Evolutionary conservation across 2,888 invertebrate species (phyloP), one percentile per base, ranked within the genome.

Genomic region (Melieria omissa): DNA sequence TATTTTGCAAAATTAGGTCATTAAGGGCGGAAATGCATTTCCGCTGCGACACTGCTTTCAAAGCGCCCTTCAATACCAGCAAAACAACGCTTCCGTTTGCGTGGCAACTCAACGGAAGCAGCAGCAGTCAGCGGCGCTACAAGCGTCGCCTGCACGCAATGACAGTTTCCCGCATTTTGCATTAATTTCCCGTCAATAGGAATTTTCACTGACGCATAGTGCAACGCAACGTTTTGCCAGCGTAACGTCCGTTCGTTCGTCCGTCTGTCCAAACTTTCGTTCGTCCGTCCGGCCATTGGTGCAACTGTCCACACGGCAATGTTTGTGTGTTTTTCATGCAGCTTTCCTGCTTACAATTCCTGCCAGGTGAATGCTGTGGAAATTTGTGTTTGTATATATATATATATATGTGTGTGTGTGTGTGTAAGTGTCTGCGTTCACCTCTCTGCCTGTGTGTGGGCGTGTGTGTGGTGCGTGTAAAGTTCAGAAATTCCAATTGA

Each of bases 1-100:
- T 6, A 16, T 29, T 14, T 5, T 54, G 42, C n/a, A 7, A 44
- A 65, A 65, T 65, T 65, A 42, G 52, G 65, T 65, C 55, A 65
- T 65, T 63, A 65, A 41, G 52, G 5, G 55, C 41, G 65, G 65
- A 65, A 65, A 65, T 65, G 65, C 54, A 65, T 65, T 52, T 44
- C 45, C 12, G 5, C 14, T 52, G n/a, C 41, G 29, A 29, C 29
- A 29, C 29, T 29, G 29, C 29, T 29, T 29, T 29, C 29, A 29
- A 29, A 29, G 29, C 29, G 29, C 29, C 29, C 29, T 29, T 29
- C 29, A 29, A 29, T 29, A 29, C 29, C 29, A 29, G 29, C 29
- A 29, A 29, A 29, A 29, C 29, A 29, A 29, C 29, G 29, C 29
- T 29, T 29, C 10, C 58, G 4, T 14, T 29, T 29, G 29, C 41